phyloP scores from a whole-genome alignment of 2,113 vertebrate genomes.

The Cavia porcellus region DNA sequence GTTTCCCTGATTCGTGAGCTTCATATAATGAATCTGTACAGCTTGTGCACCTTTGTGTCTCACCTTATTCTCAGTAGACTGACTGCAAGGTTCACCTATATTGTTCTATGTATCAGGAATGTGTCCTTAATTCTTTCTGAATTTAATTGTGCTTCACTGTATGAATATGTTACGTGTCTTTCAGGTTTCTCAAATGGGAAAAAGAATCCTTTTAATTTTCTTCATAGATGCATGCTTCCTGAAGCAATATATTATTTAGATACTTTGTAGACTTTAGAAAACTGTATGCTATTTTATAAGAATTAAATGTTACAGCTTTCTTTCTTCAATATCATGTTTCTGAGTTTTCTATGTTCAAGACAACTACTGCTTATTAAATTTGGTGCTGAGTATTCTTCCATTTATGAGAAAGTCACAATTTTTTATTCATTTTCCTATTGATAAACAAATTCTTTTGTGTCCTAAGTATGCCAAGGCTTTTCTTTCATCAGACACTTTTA shows the following conservation, averaged over 20 bases:
- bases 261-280: conserved; percentile 22
- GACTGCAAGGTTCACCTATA: neutral
- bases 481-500: neutral
- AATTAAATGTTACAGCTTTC: neutral
- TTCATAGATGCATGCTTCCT: conserved; percentile 18
- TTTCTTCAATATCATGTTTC: neutral
- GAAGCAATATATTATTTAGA: neutral
- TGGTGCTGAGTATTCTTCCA: neutral
- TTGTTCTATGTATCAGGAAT: neutral
- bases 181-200: neutral
- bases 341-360: neutral
- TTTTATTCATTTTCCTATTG: neutral
- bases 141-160: neutral
- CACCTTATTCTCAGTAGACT: neutral
- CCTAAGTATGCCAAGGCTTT: neutral
- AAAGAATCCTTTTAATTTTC: neutral
- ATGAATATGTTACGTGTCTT: neutral
- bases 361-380: neutral
- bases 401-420: neutral
- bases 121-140: neutral
- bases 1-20: neutral
- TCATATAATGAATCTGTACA: neutral
- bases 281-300: neutral
- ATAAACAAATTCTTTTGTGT: neutral
- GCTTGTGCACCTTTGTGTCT: neutral